Evolutionary conservation across 1,140 invertebrate species (phyloP).

Genomic region (Trichogramma pretiosum): DNA sequence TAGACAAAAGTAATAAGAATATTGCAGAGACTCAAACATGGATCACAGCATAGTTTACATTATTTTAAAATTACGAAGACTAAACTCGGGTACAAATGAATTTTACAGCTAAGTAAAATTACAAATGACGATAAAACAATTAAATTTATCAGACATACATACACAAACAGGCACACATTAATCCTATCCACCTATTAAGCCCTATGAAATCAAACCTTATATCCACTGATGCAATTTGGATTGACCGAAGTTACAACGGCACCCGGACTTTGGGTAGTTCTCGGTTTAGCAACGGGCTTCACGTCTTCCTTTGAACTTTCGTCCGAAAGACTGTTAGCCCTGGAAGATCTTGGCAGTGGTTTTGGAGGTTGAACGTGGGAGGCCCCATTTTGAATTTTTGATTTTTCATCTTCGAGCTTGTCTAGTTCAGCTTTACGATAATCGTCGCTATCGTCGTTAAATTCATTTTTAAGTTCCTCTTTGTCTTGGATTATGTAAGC

Average conservation of each 20-base stretch:
- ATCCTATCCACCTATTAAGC: constrained; percentile 19
- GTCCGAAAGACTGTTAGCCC: constrained; percentile 56
- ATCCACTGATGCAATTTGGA: constrained; percentile 52
- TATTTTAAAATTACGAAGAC: no score
- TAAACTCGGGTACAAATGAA: no score
- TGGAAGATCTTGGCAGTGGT: constrained; percentile 61
- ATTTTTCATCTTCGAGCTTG: constrained; percentile 32
- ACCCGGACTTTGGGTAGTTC: constrained; percentile 51
- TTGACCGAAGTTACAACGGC: constrained; percentile 49
- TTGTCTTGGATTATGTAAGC: constrained; percentile 26
- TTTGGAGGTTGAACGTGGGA: constrained; percentile 57
- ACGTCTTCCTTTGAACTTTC: constrained; percentile 42
- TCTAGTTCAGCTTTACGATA: constrained; percentile 28
- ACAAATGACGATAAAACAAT: no score
- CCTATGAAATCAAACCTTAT: constrained; percentile 52
- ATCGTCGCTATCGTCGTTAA: constrained; percentile 20
- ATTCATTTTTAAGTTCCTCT: constrained; percentile 26
- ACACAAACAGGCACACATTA: constrained; percentile 19
- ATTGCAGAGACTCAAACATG: no score
- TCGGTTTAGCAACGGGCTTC: constrained; percentile 64
- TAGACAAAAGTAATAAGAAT: constrained; percentile 37
- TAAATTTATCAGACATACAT: no score
- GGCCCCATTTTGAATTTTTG: constrained; percentile 37
- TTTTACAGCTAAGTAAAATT: no score
- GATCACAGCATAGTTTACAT: no score